Conservation (phyloP, 1,140 invertebrate species). For the Pogonus chalceus region DNA sequence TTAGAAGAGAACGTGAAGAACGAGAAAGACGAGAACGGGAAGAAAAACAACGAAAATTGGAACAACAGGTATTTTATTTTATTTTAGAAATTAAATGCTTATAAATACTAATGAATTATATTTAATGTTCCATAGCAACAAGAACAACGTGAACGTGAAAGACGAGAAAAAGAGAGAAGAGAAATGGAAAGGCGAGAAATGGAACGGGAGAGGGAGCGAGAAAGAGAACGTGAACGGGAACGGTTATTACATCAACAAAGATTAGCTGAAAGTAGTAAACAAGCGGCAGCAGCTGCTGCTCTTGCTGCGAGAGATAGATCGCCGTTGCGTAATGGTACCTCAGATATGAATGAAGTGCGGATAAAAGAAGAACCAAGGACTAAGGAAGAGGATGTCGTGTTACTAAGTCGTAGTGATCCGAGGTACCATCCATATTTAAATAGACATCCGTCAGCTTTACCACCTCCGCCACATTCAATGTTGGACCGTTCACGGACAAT, state of each 20-base stretch:
- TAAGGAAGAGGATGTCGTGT: conserved; percentile 50
- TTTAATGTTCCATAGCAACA: conserved; percentile 31
- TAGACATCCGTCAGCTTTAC: conserved; percentile 39
- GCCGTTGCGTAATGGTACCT: conserved; percentile 54
- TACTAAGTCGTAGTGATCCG: conserved; percentile 35
- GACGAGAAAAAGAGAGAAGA: conserved; percentile 59
- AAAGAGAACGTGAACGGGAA: conserved; percentile 39
- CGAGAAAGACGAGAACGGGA: conserved; percentile 39
- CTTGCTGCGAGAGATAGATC: conserved; percentile 50
- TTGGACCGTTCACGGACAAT: conserved; percentile 40
- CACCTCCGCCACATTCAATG: conserved; percentile 37
- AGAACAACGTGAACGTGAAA: conserved; percentile 52
- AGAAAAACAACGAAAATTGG: conserved; percentile 41
- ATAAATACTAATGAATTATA: conserved; percentile 26
- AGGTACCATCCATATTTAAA: conserved; percentile 36
- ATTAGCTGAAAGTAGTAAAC: conserved; percentile 37
- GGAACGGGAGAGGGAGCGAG: conserved; percentile 38
- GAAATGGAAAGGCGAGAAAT: conserved; percentile 56
- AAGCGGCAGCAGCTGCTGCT: conserved; percentile 37
- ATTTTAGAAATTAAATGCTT: conserved; percentile 19
- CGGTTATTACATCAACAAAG: conserved; percentile 47
- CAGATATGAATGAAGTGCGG: conserved; percentile 36
- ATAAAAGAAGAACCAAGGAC: conserved; percentile 53
- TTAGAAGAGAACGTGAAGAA: conserved; percentile 39
- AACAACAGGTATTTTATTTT: conserved; percentile 43